Base-by-base conservation (phyloP, 1,140 invertebrate genomes). In the Tyrophagus putrescentiae region DNA sequence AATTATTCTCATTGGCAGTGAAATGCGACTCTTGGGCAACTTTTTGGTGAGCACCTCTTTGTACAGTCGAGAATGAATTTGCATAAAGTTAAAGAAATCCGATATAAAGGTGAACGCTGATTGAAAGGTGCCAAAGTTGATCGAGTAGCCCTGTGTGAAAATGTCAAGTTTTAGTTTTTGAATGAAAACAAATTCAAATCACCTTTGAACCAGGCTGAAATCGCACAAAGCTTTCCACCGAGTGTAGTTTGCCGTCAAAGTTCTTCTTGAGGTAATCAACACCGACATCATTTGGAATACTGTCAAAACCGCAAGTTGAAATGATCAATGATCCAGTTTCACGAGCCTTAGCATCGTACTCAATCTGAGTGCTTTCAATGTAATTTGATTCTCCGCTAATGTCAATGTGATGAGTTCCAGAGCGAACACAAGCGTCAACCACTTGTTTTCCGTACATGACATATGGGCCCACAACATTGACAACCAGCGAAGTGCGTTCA, bases 241-340 rank as follows among this genome's bases (percentile, higher is more conserved):
- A 50, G 32, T 11, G 11, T 23, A 50, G 21, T 36, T 39, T 28
- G 29, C 61, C 3, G 84, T 75, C 3, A 86, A 87, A 71, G 86
- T 79, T 68, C 83, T 84, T 21, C 65, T 79, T 1, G 70, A 69
- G 25, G 82, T 78, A 69, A 85, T 86, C 7, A 87, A 85, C 36
- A 18, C 92, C 92, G 69, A 91, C 74, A 69, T 97, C 92, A 42
- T 79, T 77, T 4, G 91, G 90, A 65, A 97, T 84, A 58, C 70
- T 76, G 66, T 93, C 91, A 69, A 91, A 87, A 1, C 91, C 92
- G 73, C 89, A 94, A 16, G 86, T 82, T 62, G 84, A 87, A 13
- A 96, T 72, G 7, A 94, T 74, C 23, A 87, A 91, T 0, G 90
- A 75, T 23, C 77, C 82, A 18, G 82, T 82, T 57, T 88, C 79